Evolutionary conservation across 2,113 vertebrate species (phyloP), one percentile per base, ranked within the genome.

Genomic region (Panthera leo): DNA sequence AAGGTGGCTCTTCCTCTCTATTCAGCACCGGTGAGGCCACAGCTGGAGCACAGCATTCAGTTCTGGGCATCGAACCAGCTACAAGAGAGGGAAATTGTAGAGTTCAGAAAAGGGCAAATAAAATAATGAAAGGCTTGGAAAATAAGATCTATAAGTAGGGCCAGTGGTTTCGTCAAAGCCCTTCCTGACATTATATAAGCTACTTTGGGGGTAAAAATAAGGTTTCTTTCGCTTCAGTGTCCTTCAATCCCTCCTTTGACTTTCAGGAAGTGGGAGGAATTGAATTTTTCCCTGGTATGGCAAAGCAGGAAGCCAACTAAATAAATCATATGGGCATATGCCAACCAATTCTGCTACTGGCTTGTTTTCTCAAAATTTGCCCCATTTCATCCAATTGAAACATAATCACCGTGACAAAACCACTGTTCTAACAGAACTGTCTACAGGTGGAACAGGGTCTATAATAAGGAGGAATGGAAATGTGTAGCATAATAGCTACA

Each of bases 21-120:
- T 53, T 98, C 97, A 98, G 98, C 97, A 98, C 97, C 96, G 97
- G 96, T 97, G 97, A 98, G 97, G 97, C 98, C 97, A 98, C 98
- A 98, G 98, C 97, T 98, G 97, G 98, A 98, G 96, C 97, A 98
- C 98, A 98, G 98, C 98, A 79, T 98, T 98, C 98, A 98, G 98
- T 97, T 98, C 97, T 97, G 97, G 97, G 97, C 97, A 98, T 97
- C 98, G 98, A 97, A 98, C 97, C 98, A 98, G 97, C 97, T 98
- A 98, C 97, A 98, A 97, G 96, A 97, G 97, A 98, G 97, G 98
- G 97, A 98, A 97, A 98, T 98, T 98, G 97, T 71, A 98, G 97
- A 98, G 98, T 97, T 98, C 98, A 98, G 97, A 97, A 98, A 97
- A 98, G 97, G 97, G 97, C 93, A 98, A 98, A 97, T 94, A 85